These are phyloP conservation scores for Dasypogon diadema DNA, from an alignment of 2,888 invertebrate genomes.

Conservation along the genomic window DNA sequence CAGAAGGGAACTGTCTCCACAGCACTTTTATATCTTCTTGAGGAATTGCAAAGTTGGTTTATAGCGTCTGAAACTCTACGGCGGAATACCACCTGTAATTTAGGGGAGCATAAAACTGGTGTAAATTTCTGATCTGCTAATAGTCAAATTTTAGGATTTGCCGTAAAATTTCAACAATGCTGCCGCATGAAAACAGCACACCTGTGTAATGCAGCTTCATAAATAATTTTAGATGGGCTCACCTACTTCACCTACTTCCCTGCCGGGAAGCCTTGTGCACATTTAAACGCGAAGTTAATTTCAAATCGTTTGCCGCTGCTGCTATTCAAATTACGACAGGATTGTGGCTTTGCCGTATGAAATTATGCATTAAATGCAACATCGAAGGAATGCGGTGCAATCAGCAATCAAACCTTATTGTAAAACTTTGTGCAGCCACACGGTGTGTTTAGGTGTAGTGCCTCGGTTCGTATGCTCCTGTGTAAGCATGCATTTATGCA, in stretches of 20 bases:
- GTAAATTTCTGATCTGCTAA: conserved; percentile 5
- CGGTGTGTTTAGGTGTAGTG: neutral
- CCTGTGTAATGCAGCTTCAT: conserved; percentile 1
- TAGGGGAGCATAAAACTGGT: conserved; percentile 5
- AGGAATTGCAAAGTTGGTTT: neutral
- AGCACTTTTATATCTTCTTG: neutral
- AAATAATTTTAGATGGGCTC: conserved; percentile 31
- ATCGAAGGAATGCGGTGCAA: conserved; percentile 29
- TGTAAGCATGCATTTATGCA: conserved; percentile 19
- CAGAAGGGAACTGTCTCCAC: neutral
- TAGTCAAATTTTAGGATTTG: conserved; percentile 16
- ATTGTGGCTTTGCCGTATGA: conserved; percentile 28
- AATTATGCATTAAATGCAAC: conserved; percentile 45
- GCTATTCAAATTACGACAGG: conserved; percentile 32
- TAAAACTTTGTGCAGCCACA: conserved; percentile 29
- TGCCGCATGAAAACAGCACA: conserved; percentile 8
- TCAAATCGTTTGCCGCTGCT: conserved; percentile 6
- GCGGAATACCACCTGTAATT: conserved; percentile 1
- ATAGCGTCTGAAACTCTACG: neutral
- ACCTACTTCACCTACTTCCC: neutral
- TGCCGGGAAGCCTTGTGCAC: neutral
- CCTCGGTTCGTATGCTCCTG: neutral
- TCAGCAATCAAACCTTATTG: conserved; percentile 43
- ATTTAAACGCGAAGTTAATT: conserved; percentile 42
- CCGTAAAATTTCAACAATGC: conserved; percentile 3